Evolutionary conservation across 1,140 invertebrate species (phyloP).

Genomic region (Hestina assimilis): DNA sequence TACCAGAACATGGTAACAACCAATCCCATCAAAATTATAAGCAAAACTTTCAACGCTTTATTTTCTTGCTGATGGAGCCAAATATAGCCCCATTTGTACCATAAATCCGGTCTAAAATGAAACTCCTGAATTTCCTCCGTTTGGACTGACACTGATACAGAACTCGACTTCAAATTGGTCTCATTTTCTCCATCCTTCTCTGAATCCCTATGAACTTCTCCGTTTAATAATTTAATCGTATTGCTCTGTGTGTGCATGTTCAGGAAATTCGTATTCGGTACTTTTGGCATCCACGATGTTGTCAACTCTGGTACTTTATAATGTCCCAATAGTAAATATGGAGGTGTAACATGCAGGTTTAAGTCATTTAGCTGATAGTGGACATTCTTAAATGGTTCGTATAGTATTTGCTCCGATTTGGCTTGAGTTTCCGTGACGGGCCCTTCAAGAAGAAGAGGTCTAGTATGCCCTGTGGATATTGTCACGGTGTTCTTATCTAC

Average conservation of each 20-base stretch:
- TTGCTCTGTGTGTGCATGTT: constrained; percentile 36
- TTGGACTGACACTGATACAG: constrained; percentile 69
- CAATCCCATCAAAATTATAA: constrained; percentile 83
- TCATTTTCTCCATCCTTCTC: constrained; percentile 68
- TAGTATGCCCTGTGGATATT: constrained; percentile 82
- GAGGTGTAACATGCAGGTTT: constrained; percentile 63
- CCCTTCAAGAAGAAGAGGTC: constrained; percentile 84
- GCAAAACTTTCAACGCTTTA: constrained; percentile 82
- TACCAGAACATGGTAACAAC: constrained; percentile 86
- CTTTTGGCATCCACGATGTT: constrained; percentile 56
- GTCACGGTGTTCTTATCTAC: constrained; percentile 91
- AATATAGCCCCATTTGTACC: constrained; percentile 68
- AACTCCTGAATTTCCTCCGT: constrained; percentile 64
- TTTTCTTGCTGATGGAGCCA: constrained; percentile 85
- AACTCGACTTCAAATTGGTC: constrained; percentile 63
- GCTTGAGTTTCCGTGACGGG: constrained; percentile 64
- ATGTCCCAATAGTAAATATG: constrained; percentile 82
- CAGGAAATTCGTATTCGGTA: constrained; percentile 55
- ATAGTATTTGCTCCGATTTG: constrained; percentile 47
- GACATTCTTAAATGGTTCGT: constrained; percentile 74
- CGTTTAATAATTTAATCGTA: constrained; percentile 60
- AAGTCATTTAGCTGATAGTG: constrained; percentile 70
- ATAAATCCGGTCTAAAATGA: constrained; percentile 54
- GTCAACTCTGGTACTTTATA: constrained; percentile 88
- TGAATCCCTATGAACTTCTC: constrained; percentile 47